Evolutionary conservation across 2,113 vertebrate genomes (phyloP), one percentile per base, ranked within the genome.

Genomic region (Lathamus discolor): DNA sequence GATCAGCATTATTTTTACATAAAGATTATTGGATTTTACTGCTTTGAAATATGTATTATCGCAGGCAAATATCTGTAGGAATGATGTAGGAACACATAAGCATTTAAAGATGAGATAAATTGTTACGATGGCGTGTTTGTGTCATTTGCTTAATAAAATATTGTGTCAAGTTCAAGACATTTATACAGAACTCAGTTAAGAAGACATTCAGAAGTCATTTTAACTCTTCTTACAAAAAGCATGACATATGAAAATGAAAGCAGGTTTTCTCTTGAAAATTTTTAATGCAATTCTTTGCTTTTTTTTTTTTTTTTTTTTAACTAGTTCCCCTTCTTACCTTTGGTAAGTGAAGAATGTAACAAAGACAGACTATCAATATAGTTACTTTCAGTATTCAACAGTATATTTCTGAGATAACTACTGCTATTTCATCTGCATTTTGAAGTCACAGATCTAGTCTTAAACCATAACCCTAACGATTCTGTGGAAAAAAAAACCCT

Each of bases 1-100:
- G 75, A 57, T 95, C 69, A 89, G 70, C 74, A 51, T 96, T 95
- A 70, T 77, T 95, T 97, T 92, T 83, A 94, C 67, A 78, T 12
- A 78, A 81, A 67, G 72, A 43, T 97, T 96, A 88, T 92, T 95
- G 96, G 61, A 72, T 97, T 90, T 81, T 94, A 93, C 84, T 97
- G n/a, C 94, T 97, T 91, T 97, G 96, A 97, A 97, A 91, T 97
- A 95, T 28, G 8, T 82, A 3, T 59, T 77, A 17, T 48, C 83
- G 43, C 69, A 78, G 57, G 18, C 93, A 95, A 92, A 72, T 94
- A 41, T 74, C 23, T 77, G 70, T 85, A 73, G 83, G 84, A 94
- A 78, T 90, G 13, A 84, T 72, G 13, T 41, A 78, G 64, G 18
- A 81, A 72, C 67, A 33, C 29, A 23, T 2, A 72, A 66, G 55